phyloP scores from a whole-genome alignment of 2,888 invertebrate species.

The Biston stratarius region DNA sequence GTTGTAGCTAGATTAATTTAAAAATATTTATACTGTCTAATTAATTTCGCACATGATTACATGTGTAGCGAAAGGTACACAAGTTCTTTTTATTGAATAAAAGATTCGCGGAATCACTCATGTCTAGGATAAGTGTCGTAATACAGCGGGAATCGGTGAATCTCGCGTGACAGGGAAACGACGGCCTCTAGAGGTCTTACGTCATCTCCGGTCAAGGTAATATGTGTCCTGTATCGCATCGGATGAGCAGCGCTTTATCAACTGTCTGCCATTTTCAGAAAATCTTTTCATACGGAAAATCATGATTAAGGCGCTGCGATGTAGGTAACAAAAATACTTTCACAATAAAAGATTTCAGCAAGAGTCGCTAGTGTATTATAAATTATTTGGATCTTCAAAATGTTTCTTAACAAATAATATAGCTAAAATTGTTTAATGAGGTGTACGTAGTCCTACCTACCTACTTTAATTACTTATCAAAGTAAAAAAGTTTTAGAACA shows the following conservation, averaged over 20 bases:
- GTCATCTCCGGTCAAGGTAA: constrained; percentile 49
- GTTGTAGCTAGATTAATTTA: background rate
- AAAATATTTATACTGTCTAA: background rate
- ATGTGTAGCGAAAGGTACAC: background rate
- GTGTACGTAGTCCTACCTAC: no score
- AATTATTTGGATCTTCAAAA: no score
- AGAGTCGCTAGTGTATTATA: no score
- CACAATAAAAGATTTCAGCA: no score
- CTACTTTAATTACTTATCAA: no score
- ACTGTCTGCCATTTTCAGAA: constrained; percentile 8
- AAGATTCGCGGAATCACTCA: constrained; percentile 23
- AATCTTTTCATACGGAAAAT: background rate
- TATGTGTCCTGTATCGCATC: constrained; percentile 45
- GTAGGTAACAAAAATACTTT: no score
- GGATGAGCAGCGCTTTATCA: constrained; percentile 39
- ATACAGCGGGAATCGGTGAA: constrained; percentile 3
- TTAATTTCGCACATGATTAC: background rate
- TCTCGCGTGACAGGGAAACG: constrained; percentile 25
- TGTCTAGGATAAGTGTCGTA: constrained; percentile 19
- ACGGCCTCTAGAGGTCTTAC: constrained; percentile 22
- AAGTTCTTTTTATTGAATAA: constrained; percentile 2
- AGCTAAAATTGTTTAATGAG: no score
- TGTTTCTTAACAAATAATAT: no score
- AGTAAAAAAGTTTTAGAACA: no score
- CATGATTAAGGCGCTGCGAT: background rate